Evolutionary conservation across 2,888 invertebrate species (phyloP), one percentile per base, ranked within the genome.

Genomic region (Unio delphinus): DNA sequence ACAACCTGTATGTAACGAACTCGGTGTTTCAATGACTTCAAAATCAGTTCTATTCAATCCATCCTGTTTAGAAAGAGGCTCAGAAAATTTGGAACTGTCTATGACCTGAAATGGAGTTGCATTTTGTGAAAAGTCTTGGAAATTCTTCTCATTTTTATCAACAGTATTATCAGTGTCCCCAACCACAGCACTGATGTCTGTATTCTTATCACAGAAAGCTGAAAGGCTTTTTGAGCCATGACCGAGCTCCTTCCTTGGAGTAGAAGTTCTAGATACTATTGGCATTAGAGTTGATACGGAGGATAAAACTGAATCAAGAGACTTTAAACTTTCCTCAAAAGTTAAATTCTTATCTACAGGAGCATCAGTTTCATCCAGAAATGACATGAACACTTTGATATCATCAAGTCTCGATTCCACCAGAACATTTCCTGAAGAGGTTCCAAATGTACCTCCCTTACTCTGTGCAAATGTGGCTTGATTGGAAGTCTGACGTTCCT

Each of bases 351-450:
- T 71, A 56, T 86, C 86, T 20, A 74, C 73, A 17, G 82, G 82
- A 34, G 80, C 80, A 6, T 80, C 80, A 65, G 83, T 77, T 23
- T 84, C 82, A 57, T 82, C 82, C 54, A 87, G 71, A 70, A 81
- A 83, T 7, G 75, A 73, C 45, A 87, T 71, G 72, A 87, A 88
- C n/a, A 83, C 78, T 58, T 83, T 82, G 57, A 83, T 74, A 65
- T 79, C 78, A 8, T 76, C 74, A 55, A 59, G 54, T 55, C n/a
- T 65, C 20, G 65, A 65, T 54, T 65, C 65, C 8, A 59, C 74
- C 60, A 61, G 73, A 70, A 55, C 65, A 65, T 54, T 65, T 45
- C 45, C 45, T 45, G 45, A 45, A 15, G 45, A 45, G 11, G 11
- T 45, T 11, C 45, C 45, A 15, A 11, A 45, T 45, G 11, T 45